Evolutionary conservation across 2,797 vertebrate genomes (phyloP).

Genomic region (Tokudaia tokunoshimensis): DNA sequence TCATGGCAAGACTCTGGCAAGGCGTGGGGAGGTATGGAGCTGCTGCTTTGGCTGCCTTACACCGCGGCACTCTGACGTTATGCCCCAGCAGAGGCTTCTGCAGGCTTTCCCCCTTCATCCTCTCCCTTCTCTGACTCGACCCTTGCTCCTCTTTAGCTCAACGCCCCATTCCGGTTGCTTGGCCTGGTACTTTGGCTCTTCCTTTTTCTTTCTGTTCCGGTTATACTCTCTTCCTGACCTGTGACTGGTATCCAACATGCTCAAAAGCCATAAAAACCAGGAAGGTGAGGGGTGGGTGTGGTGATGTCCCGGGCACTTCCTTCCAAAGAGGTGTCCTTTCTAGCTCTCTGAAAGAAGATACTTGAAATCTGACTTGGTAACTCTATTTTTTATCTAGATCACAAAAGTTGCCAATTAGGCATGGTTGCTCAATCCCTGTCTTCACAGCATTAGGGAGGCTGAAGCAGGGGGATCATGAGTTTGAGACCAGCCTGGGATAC

Average conservation of each 20-base stretch:
- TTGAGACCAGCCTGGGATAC: neutral
- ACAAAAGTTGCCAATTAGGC: neutral
- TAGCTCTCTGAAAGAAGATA: neutral
- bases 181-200: neutral
- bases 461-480: neutral
- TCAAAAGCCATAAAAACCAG: neutral
- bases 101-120: neutral
- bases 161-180: neutral
- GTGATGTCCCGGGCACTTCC: neutral
- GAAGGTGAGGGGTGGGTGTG: neutral
- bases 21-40: neutral
- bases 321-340: neutral
- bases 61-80: neutral
- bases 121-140: neutral
- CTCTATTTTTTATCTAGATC: neutral
- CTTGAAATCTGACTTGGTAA: neutral
- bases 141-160: neutral
- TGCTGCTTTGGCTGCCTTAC: neutral
- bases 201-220: neutral
- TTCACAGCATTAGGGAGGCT: neutral
- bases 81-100: too few species aligned
- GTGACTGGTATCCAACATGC: neutral
- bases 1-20: neutral
- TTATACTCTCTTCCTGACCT: neutral
- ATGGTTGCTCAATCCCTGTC: neutral